phyloP scores from a whole-genome alignment of 2,113 vertebrate species.

The Eurypyga helias region DNA sequence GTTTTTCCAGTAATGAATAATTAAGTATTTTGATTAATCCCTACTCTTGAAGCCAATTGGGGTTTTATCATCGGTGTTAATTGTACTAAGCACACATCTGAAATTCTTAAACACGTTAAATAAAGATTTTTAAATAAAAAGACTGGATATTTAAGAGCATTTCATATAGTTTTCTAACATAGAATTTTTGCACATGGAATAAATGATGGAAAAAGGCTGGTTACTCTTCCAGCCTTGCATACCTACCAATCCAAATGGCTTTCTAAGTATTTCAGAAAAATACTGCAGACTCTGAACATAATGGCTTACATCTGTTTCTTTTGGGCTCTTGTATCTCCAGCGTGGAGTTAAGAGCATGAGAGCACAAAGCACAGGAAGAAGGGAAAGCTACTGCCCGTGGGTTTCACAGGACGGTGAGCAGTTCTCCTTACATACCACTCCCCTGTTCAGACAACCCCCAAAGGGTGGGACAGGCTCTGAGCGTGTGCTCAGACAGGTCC shows the following conservation, averaged over 20 bases:
- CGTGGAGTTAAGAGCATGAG: background rate
- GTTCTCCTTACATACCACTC: background rate
- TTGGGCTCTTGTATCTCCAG: background rate
- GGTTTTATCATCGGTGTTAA: background rate
- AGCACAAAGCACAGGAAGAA: background rate
- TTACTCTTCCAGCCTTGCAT: background rate
- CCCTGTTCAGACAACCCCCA: accelerated
- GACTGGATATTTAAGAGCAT: background rate
- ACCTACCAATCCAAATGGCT: background rate
- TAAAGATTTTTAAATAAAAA: background rate
- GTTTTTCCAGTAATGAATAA: background rate
- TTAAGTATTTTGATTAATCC: background rate
- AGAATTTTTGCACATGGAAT: background rate
- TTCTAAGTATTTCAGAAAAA: background rate
- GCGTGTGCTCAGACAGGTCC: accelerated
- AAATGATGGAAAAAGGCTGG: background rate
- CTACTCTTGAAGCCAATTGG: background rate
- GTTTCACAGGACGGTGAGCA: background rate
- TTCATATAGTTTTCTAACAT: background rate
- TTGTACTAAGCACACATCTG: background rate
- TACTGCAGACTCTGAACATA: background rate
- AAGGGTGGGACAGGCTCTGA: no score
- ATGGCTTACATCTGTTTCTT: background rate
- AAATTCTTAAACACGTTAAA: background rate
- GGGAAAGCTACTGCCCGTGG: background rate